Evolutionary conservation across 1,140 invertebrate genomes (phyloP).

Genomic region (Drosophila subpulchrella): DNA sequence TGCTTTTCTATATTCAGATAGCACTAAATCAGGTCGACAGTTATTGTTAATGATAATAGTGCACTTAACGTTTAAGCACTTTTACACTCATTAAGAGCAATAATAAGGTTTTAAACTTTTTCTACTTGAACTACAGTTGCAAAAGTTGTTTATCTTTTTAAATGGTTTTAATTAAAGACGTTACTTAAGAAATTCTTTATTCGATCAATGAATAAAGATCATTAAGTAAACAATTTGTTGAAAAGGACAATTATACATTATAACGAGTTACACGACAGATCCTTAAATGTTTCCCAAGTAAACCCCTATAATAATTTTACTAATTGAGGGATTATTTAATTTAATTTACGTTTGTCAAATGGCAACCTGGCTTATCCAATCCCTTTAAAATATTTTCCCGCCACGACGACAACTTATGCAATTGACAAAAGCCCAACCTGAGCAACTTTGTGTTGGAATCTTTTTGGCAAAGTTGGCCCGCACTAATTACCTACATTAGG

Average conservation of each 20-base stretch:
- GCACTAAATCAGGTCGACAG: background rate
- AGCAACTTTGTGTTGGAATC: slow-evolving; percentile 31
- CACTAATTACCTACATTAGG: slow-evolving; percentile 78
- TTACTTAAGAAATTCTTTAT: too few species aligned
- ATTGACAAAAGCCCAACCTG: slow-evolving; percentile 18
- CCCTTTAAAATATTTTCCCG: background rate
- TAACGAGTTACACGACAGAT: too few species aligned
- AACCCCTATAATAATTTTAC: background rate
- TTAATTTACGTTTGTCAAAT: background rate
- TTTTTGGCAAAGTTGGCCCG: slow-evolving; percentile 53
- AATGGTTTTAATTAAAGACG: too few species aligned
- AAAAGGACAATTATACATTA: too few species aligned
- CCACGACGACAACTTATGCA: slow-evolving; percentile 11
- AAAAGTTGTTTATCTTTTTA: too few species aligned
- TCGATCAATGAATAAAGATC: too few species aligned
- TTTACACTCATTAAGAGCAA: background rate
- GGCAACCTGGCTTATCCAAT: slow-evolving; percentile 5
- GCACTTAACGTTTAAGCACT: background rate
- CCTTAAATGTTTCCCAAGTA: too few species aligned
- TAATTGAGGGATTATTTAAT: background rate
- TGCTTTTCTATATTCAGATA: background rate
- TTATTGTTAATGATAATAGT: background rate
- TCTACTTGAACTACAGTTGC: background rate
- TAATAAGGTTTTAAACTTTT: background rate
- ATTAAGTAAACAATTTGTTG: too few species aligned